Percentiles rank a stretch among this genome's conserved stretches.
phyloP scores from a whole-genome alignment of 37 sponge, comb jelly and placozoan species.

The Bolinopsis microptera region DNA sequence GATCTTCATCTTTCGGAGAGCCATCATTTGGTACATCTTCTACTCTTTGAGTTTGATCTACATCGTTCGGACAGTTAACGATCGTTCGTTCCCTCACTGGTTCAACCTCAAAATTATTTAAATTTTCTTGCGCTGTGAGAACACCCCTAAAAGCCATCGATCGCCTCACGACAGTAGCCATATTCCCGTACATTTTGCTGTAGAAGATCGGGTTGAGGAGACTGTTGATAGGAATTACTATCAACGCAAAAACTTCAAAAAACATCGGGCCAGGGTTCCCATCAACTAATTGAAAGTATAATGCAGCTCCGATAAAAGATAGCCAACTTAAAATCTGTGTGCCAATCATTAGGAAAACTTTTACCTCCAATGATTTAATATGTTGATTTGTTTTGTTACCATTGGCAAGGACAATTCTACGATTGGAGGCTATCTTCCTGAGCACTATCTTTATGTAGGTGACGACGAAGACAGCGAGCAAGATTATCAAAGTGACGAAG shows the following conservation, averaged over 20 bases:
- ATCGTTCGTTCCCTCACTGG: no score
- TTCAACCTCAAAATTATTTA: no score
- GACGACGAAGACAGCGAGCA: not conserved
- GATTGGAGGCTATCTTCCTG: not conserved
- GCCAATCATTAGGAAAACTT: constrained; percentile 7
- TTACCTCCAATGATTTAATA: not conserved
- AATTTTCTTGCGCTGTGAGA: no score
- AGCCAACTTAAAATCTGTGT: not conserved
- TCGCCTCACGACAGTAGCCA: no score
- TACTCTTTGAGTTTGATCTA: no score
- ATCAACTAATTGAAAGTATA: not conserved
- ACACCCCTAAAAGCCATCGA: no score
- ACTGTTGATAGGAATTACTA: constrained; percentile 28
- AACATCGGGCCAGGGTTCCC: not conserved
- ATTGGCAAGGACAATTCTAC: no score
- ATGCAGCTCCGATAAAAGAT: not conserved
- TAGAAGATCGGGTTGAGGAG: constrained; percentile 51
- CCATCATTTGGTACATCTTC: no score
- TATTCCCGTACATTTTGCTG: constrained; percentile 5
- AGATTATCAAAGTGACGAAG: not conserved
- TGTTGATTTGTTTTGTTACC: not conserved
- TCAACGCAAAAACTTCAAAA: not conserved
- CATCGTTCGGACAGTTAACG: no score
- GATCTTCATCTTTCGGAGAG: no score
- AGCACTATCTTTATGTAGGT: not conserved